Conservation (phyloP, 2,113 vertebrate genomes). For the Mixornis gularis region DNA sequence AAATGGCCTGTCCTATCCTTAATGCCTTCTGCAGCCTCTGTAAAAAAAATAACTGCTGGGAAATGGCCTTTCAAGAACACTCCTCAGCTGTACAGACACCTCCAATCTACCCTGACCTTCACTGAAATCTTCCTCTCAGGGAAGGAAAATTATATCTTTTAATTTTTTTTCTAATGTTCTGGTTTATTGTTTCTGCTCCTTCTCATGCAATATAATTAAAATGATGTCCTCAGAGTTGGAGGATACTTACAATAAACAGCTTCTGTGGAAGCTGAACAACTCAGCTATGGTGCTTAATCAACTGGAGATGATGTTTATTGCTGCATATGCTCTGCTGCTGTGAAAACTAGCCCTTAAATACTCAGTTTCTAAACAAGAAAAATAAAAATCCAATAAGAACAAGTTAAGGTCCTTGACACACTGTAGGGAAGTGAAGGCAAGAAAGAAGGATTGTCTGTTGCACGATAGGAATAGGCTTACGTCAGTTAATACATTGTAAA, state of each 20-base stretch:
- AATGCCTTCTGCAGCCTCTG: slow-evolving; percentile 1
- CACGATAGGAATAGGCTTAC: background rate
- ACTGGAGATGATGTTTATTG: slow-evolving; percentile 39
- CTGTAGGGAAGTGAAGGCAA: slow-evolving; percentile 2
- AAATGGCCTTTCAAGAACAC: background rate
- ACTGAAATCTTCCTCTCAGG: background rate
- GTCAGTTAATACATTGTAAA: background rate
- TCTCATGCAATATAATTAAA: slow-evolving; percentile 60
- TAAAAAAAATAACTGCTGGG: background rate
- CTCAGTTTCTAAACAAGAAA: slow-evolving; percentile 11
- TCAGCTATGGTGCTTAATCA: slow-evolving; percentile 44
- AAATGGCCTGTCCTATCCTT: slow-evolving; percentile 17
- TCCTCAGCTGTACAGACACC: background rate
- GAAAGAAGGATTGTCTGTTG: background rate
- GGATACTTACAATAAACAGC: slow-evolving; percentile 31
- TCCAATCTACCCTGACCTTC: slow-evolving; percentile 42
- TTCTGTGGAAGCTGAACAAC: slow-evolving; percentile 10
- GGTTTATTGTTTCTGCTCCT: slow-evolving; percentile 36
- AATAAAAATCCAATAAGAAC: slow-evolving; percentile 58
- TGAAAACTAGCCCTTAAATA: slow-evolving; percentile 33
- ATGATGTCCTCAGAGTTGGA: slow-evolving; percentile 40
- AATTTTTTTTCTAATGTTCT: slow-evolving; percentile 49
- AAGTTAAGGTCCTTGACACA: slow-evolving; percentile 47
- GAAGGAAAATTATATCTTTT: slow-evolving; percentile 44
- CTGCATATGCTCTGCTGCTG: slow-evolving; percentile 21